These are phyloP conservation scores for Macrosiphum euphorbiae DNA, from an alignment of 2,888 invertebrate species.

Conservation along the genomic window DNA sequence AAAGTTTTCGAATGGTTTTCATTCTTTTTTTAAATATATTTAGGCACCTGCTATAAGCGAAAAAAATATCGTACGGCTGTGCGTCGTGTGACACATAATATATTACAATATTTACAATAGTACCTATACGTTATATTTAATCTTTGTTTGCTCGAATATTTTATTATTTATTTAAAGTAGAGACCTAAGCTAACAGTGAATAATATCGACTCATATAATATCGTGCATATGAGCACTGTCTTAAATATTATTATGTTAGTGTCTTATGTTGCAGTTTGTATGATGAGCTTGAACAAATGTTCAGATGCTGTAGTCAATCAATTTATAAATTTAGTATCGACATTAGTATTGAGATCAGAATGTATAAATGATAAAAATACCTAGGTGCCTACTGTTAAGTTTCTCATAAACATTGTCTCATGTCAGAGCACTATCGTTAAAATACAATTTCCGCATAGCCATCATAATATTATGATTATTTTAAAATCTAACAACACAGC, in stretches of 20 bases:
- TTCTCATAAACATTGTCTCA: neutral
- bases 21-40: constrained; percentile 15
- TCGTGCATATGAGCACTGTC: neutral
- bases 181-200: neutral
- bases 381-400: neutral
- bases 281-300: neutral
- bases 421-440: neutral
- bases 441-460: neutral
- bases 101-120: neutral
- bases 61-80: neutral
- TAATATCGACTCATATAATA: neutral
- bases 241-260: neutral
- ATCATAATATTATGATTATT: neutral
- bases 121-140: too few relatives aligned
- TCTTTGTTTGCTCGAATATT: neutral
- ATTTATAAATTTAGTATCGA: neutral
- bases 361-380: neutral
- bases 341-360: neutral
- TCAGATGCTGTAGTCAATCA: neutral
- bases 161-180: neutral
- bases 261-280: neutral
- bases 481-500: neutral
- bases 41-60: neutral
- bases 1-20: constrained; percentile 50
- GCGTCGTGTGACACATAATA: neutral